Percentiles rank a stretch among this genome's conserved stretches.
phyloP scores from a whole-genome alignment of 1,140 invertebrate species.

The Prorops nasuta region DNA sequence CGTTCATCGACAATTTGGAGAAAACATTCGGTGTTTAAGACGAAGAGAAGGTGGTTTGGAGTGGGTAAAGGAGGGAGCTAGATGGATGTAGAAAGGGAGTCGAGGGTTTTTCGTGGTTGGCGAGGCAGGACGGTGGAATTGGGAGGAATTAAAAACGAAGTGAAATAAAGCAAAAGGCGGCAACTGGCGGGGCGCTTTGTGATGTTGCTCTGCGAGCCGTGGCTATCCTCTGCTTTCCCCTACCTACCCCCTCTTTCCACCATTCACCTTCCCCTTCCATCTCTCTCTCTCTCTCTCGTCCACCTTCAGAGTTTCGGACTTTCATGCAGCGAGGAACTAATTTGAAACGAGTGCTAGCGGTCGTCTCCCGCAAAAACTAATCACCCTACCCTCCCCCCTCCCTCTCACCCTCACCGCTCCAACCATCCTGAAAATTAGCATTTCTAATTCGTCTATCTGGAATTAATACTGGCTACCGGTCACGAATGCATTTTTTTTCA shows the following conservation, averaged over 20 bases:
- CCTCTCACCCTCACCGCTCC: not conserved
- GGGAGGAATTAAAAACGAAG: slow-evolving; percentile 43
- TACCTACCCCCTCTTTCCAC: not conserved
- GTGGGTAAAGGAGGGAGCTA: no score
- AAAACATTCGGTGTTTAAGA: no score
- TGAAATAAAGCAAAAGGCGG: slow-evolving; percentile 41
- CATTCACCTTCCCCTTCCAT: not conserved
- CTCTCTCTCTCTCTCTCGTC: slow-evolving; percentile 3
- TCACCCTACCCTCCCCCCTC: slow-evolving; percentile 18
- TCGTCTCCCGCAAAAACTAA: slow-evolving; percentile 30
- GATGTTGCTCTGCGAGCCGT: slow-evolving; percentile 34
- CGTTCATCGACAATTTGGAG: no score
- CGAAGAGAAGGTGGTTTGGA: no score
- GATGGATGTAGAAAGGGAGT: no score
- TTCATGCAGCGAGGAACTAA: slow-evolving; percentile 31
- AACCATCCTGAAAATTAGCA: slow-evolving; percentile 27
- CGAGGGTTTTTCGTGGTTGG: not conserved
- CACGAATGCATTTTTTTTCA: no score
- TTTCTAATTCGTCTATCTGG: slow-evolving; percentile 38
- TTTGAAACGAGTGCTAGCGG: slow-evolving; percentile 27
- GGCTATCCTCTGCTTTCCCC: not conserved
- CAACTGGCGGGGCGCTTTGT: slow-evolving; percentile 33
- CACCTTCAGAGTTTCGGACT: slow-evolving; percentile 16
- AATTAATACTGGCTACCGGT: slow-evolving; percentile 28
- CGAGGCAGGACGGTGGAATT: slow-evolving; percentile 30